These are phyloP conservation scores for Amiota minor DNA, from an alignment of 2,888 invertebrate species.

Conservation along the genomic window DNA sequence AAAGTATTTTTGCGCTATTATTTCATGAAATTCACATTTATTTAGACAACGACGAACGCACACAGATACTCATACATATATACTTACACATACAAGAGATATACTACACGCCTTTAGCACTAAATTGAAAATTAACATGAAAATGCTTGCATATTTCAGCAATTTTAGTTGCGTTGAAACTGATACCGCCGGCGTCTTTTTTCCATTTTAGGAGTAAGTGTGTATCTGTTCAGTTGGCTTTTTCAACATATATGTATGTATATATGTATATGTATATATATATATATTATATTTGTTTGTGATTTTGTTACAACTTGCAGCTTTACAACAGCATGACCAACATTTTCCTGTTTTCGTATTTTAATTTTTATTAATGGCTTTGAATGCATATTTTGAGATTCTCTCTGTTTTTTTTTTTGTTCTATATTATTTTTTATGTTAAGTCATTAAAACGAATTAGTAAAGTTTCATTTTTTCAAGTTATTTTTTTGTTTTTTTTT, in stretches of 20 bases:
- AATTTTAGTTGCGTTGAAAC: background rate
- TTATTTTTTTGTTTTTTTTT: background rate
- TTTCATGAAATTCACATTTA: conserved; percentile 62
- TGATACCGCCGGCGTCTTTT: background rate
- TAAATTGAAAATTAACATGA: conserved; percentile 27
- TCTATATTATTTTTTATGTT: background rate
- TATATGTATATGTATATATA: conserved; percentile 25
- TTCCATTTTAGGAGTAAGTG: background rate
- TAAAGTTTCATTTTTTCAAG: background rate
- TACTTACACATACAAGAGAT: background rate
- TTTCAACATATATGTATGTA: background rate
- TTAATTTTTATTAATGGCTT: conserved; percentile 21
- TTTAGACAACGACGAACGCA: conserved; percentile 41
- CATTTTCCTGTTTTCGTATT: conserved; percentile 8
- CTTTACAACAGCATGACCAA: conserved; percentile 15
- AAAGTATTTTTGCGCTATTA: conserved; percentile 62
- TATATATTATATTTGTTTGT: conserved; percentile 1
- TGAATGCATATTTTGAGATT: conserved; percentile 3
- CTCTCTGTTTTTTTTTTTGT: background rate
- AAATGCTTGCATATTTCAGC: conserved; percentile 18
- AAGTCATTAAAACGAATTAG: conserved; percentile 16
- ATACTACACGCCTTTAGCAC: no score
- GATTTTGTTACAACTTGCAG: conserved; percentile 21
- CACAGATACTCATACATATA: background rate
- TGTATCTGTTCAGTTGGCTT: no score